These are phyloP conservation scores for Pelecanus crispus DNA, from an alignment of 2,113 vertebrate genomes.

Conservation along the genomic window DNA sequence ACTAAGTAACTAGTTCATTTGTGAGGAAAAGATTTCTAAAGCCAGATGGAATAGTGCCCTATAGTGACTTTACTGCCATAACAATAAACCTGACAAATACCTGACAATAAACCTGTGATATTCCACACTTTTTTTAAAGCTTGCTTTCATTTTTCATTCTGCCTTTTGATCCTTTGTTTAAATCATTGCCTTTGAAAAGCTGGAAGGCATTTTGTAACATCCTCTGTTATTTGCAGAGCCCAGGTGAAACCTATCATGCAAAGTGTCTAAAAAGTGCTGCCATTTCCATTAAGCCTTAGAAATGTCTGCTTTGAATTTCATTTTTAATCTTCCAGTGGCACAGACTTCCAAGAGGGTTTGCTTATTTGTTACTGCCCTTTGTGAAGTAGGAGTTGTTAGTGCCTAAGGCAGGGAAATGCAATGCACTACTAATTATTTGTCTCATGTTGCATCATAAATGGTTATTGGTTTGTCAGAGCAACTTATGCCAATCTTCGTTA, in stretches of 20 bases:
- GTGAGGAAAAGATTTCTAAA: not conserved
- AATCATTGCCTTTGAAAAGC: not conserved
- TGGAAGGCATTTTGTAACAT: not conserved
- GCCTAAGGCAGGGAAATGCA: not conserved
- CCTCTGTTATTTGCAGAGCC: not conserved
- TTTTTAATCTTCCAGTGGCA: conserved; percentile 9
- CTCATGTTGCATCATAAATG: not conserved
- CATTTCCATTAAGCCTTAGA: conserved; percentile 12
- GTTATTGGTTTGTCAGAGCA: not conserved
- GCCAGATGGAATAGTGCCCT: not conserved
- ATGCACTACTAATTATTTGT: not conserved
- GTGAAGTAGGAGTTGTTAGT: not conserved
- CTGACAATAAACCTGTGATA: not conserved
- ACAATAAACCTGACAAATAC: not conserved
- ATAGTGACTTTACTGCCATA: not conserved
- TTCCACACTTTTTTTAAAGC: not conserved
- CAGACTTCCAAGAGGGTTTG: not conserved
- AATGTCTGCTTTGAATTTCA: not conserved
- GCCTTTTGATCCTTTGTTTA: conserved; percentile 23
- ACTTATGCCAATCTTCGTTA: not conserved
- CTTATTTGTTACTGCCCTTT: not conserved
- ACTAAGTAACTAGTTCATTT: not conserved
- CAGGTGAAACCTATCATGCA: not conserved
- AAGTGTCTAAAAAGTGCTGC: not conserved
- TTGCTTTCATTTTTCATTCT: not conserved